Evolutionary conservation across 2,888 invertebrate species (phyloP), one percentile per base, ranked within the genome.

Genomic region (Chorisops tibialis): DNA sequence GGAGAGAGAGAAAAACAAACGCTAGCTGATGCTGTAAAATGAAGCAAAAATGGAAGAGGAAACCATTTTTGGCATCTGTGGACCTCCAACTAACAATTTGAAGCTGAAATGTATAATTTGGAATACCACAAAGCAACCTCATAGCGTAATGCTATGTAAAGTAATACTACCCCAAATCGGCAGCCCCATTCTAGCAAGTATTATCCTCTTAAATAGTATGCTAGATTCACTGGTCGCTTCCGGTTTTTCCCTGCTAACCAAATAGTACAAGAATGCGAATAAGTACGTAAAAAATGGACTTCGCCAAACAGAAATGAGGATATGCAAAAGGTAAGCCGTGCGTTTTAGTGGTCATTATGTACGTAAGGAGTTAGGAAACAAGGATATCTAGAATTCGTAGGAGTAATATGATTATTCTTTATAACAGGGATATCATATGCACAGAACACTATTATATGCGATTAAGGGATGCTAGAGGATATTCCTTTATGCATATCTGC

Each of bases 331-430:
- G 63, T 51, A 48, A 54, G 54, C 54, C 54, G 60, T 63, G 59
- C 63, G 54, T 51, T 63, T 63, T 52, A 63, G 63, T 63, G 49
- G 58, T 59, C 59, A 59, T 63, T 56, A 45, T 43, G 35, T 38
- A 45, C n/a, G n/a, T n/a, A n/a, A n/a, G n/a, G n/a, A n/a, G n/a
- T n/a, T n/a, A n/a, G n/a, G n/a, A n/a, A n/a, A n/a, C n/a, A n/a
- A n/a, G n/a, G n/a, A 43, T 7, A 4, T 30, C 30, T 11, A 30
- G 35, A 35, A 3, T 30, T 16, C 16, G 19, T 11, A n/a, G n/a
- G n/a, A n/a, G 22, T 47, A 21, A n/a, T 14, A 49, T 54, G 35
- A 6, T n/a, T 30, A 18, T 43, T 43, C 16, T 18, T 19, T 11
- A 18, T 5, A 52, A 19, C 19, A 47, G 21, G n/a, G 37, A 21